Base-by-base conservation (phyloP, 2,113 vertebrate genomes). In the Cygnus atratus region DNA sequence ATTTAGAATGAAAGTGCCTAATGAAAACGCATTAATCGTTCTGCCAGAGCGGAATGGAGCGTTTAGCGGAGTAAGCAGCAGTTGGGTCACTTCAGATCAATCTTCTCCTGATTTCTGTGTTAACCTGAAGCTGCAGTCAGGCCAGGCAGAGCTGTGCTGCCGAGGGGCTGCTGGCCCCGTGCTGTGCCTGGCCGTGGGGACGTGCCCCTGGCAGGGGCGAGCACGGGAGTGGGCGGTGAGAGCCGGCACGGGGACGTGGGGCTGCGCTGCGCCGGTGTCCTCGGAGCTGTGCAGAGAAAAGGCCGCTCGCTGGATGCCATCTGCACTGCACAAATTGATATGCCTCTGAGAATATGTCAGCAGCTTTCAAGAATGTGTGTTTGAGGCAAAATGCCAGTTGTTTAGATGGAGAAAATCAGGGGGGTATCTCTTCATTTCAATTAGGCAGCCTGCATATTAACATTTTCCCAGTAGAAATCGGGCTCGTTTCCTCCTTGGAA, bases 1-100 rank as follows among this genome's bases (percentile, higher is more conserved):
- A 85, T 71, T 93, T 84, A 73, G 44, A 48, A 73, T 80, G 25
- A 80, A 92, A 55, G 12, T 59, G 20, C 72, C 90, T 80, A 71
- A 74, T 89, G 44, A 68, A 92, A 93, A 31, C 48, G 4, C 21
- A 48, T 86, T 93, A 67, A 85, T 87, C 84, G 86, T 87, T 93
- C 57, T 68, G 44, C 25, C 33, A 73, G 7, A 29, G 11, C 29
- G 4, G 26, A 58, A 39, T 33, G 55, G 29, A 37, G 21, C 9
- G 84, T 39, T 54, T 79, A 17, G 33, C 68, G 87, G 65, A 37
- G 48, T 76, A 28, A 74, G 28, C 25, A 61, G 44, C 17, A 29
- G 37, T n/a, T n/a, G 44, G 29, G 46, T 90, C 70, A 84, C 55
- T 59, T 52, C 68, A 41, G 46, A 92, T 48, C 58, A 66, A 66